A percentile compares a stretch with the other conserved stretches of the same genome.
These are phyloP conservation scores for Coilia nasus DNA, from an alignment of 2,797 vertebrate genomes.

Conservation along the genomic window DNA sequence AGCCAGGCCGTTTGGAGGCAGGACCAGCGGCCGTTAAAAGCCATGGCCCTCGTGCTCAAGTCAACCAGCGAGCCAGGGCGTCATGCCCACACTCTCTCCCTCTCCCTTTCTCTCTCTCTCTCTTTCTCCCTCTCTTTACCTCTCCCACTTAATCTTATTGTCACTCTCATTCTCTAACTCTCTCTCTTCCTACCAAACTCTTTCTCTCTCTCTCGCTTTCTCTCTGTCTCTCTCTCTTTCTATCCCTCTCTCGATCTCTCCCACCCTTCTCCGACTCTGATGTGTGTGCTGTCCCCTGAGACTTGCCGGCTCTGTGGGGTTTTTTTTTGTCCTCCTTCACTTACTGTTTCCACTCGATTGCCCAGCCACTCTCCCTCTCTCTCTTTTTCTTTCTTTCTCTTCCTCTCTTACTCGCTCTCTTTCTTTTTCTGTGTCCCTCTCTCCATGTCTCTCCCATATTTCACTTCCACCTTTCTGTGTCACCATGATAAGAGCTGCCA, in stretches of 20 bases:
- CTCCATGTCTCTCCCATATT: not conserved
- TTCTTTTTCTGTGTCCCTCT: not conserved
- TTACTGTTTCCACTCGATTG: slow-evolving; percentile 27
- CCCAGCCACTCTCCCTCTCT: not conserved
- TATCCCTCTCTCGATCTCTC: not conserved
- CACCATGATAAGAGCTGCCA: not conserved
- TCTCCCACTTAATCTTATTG: not conserved
- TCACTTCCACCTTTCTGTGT: slow-evolving; percentile 11
- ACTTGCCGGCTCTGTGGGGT: not conserved
- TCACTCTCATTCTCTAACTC: not conserved
- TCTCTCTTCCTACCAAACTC: not conserved
- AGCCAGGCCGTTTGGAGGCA: not conserved
- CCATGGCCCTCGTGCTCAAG: not conserved
- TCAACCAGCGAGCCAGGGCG: slow-evolving; percentile 3
- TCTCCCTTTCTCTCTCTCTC: not conserved
- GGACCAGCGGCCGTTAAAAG: not conserved
- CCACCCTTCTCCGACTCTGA: not conserved
- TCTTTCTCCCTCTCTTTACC: not conserved
- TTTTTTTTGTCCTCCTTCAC: slow-evolving; percentile 23
- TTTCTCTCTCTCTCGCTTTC: slow-evolving; percentile 10
- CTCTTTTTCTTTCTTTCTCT: not conserved
- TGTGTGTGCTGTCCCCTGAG: slow-evolving; percentile 7
- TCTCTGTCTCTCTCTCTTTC: not conserved
- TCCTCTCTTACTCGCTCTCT: not conserved
- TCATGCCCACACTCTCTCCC: not conserved